These are phyloP conservation scores for Diacarnus erythraeanus DNA, from an alignment of 37 sponge, comb jelly and placozoan genomes.

Conservation along the genomic window DNA sequence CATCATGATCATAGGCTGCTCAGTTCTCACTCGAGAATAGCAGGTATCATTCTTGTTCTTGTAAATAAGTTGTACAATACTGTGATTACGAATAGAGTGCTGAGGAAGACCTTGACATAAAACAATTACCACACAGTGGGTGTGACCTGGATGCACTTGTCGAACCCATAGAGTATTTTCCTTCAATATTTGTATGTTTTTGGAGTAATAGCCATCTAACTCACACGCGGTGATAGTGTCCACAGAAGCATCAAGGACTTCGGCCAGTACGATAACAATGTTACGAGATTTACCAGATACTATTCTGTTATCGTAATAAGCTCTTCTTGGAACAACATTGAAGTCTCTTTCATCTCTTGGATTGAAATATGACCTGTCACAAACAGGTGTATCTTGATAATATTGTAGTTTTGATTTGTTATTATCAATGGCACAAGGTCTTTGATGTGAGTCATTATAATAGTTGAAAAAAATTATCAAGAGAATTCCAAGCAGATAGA, in stretches of 20 bases:
- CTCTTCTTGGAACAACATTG: not conserved
- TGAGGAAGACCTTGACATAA: not conserved
- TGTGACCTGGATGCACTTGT: not conserved
- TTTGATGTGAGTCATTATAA: no score
- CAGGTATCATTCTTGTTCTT: not conserved
- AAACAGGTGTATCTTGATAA: not conserved
- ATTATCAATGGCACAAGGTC: no score
- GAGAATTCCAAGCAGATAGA: no score
- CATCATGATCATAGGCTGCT: not conserved
- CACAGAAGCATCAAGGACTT: not conserved
- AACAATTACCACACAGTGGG: not conserved
- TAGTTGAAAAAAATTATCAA: no score
- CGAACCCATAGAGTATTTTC: not conserved
- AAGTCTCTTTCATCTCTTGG: not conserved
- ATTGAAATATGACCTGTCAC: not conserved
- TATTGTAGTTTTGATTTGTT: no score
- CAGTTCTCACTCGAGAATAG: not conserved
- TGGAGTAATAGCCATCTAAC: not conserved
- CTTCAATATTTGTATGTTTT: not conserved
- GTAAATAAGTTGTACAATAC: not conserved
- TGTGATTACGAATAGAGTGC: not conserved
- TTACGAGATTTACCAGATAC: not conserved
- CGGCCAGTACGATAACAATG: not conserved
- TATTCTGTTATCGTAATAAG: not conserved
- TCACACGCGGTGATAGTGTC: not conserved